Base-by-base conservation (phyloP, 2,797 vertebrate species). In the Paedocypris micromegethes region DNA sequence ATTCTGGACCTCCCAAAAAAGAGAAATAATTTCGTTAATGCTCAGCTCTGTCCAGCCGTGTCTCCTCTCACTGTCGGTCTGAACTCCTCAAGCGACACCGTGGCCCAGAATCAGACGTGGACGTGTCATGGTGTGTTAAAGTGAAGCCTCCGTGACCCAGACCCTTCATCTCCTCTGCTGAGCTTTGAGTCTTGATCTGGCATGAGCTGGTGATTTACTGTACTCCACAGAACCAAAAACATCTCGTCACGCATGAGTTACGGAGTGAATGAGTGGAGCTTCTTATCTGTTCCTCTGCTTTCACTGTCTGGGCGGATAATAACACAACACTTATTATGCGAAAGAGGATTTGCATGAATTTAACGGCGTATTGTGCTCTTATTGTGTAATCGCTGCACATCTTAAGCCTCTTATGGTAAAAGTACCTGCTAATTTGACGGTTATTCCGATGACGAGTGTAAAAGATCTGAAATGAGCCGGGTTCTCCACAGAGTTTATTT, bases 301-400 rank as follows among this genome's bases (percentile, higher is more conserved):
- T 23, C 23, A 23, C 54, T 65, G 50, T 58, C 61, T 62, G 39
- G 47, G 4, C 5, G 45, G 9, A 47, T 53, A 39, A 9, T 66
- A 65, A 57, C 50, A 70, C 56, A 62, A 51, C 8, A 2, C 3
- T 49, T 6, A 43, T 49, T 64, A 54, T 61, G n/a, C 39, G 60
- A 59, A 53, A 55, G 47, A 68, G 70, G 73, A 78, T 78, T 78
- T 73, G 67, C 66, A 75, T 75, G 58, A 41, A 63, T 72, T 63
- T 58, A 23, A 51, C 48, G 5, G n/a, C 44, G 55, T 41, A 39
- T 55, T 56, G 23, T 67, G 9, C 43, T 49, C 44, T 51, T 46
- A 23, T 23, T 23, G 23, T 70, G 39, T 58, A 9, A 38, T 37
- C 38, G 9, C 64, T 57, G 40, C 68, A 54, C 45, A 9, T 53